Base-by-base conservation (phyloP, 2,888 invertebrate species). In the Spilarctia lutea region DNA sequence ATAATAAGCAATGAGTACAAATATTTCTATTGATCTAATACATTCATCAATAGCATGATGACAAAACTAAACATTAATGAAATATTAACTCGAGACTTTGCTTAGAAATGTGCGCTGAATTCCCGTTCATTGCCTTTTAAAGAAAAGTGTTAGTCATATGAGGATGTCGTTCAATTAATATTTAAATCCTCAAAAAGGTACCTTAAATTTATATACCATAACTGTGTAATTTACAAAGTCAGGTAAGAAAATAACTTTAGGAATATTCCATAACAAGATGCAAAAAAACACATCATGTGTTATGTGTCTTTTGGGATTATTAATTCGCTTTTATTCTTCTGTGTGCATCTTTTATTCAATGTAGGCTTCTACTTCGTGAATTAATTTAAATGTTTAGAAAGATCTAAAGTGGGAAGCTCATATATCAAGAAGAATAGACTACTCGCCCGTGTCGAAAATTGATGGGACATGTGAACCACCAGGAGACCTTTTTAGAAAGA, bases 1-100 rank as follows among this genome's bases (percentile, higher is more conserved):
- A 75, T 82, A 83, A 83, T 56, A 63, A 16, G 63, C 27, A 63
- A 69, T 71, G 80, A 75, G 77, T 73, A 78, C 72, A 85, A 78
- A 77, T 68, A 79, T 69, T 65, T 24, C 65, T 73, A 73, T 72
- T 76, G 68, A 73, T 75, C 69, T 75, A 80, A 73, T 75, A 63
- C 30, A 33, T 73, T 80, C 71, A 83, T 83, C 73, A 77, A 81
- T 30, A 83, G 78, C 39, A 65, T 81, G 84, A 75, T 80, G 63
- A 65, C 45, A 68, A 42, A 45, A 68, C 20, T 56, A 35, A 35
- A 65, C 65, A 20, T 27, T 60, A 60, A 30, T 60, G 0, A 30
- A 60, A 30, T 60, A 60, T 63, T 60, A 30, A 63, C 63, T 18
- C 63, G 63, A 63, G 18, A 30, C 30, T 30, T 63, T 63, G 63